Percentiles rank a stretch among this genome's conserved stretches.
Conservation (phyloP, 2,113 vertebrate genomes). For the Syngnathus scovelli region DNA sequence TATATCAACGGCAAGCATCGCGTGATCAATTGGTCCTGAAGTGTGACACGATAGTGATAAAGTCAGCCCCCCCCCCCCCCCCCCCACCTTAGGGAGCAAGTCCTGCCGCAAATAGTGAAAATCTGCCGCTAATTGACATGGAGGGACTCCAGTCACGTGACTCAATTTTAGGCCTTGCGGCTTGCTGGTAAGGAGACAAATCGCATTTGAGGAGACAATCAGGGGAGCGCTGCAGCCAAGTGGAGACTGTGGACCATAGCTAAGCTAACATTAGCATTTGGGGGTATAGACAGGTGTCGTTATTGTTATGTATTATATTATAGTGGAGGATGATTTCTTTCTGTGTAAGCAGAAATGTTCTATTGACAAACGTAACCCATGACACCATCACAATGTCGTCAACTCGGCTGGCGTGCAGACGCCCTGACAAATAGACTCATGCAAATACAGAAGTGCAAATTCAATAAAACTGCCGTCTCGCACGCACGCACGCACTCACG, state of each 20-base stretch:
- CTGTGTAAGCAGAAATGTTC: neutral
- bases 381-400: neutral
- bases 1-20: constrained; percentile 15
- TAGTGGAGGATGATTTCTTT: neutral
- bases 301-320: neutral
- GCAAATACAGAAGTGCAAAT: constrained; percentile 13
- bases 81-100: too few relatives aligned
- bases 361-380: neutral
- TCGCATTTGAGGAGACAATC: too few relatives aligned
- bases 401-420: constrained; percentile 10
- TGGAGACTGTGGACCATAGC: neutral
- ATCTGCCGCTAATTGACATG: too few relatives aligned
- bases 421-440: constrained; percentile 5
- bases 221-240: neutral
- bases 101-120: too few relatives aligned
- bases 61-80: too few relatives aligned
- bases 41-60: too few relatives aligned
- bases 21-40: constrained; percentile 22
- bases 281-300: neutral
- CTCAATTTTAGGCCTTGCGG: too few relatives aligned
- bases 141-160: too few relatives aligned
- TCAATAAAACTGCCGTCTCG: constrained; percentile 16
- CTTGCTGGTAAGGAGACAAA: too few relatives aligned
- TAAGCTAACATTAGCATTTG: constrained; percentile 10
- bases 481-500: constrained; percentile 6